Conservation (phyloP, 2,113 vertebrate genomes). For the Pseudopodoces humilis region DNA sequence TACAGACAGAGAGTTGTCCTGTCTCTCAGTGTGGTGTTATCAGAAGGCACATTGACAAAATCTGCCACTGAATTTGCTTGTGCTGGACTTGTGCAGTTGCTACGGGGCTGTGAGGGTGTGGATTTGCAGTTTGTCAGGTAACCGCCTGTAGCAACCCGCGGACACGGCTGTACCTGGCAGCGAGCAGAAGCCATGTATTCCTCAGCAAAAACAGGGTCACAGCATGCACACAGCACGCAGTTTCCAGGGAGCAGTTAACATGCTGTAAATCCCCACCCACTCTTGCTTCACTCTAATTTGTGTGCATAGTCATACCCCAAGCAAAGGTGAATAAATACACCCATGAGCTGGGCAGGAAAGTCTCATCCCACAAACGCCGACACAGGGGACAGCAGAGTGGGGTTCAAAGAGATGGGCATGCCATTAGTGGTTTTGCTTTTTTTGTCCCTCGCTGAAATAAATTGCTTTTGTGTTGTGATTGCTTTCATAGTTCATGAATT, state of each 20-base stretch:
- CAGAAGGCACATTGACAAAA: not conserved
- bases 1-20: not conserved
- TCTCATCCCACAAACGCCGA: not conserved
- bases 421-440: not conserved
- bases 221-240: not conserved
- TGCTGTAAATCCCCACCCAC: slow-evolving; percentile 46
- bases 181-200: not conserved
- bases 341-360: not conserved
- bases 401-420: not conserved
- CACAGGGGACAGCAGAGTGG: not conserved
- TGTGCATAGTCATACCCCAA: slow-evolving; percentile 1
- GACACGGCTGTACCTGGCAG: not conserved
- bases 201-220: not conserved
- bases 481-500: not conserved
- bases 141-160: not conserved
- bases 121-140: not conserved
- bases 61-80: not conserved
- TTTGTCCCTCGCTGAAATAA: not conserved
- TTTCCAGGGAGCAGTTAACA: not conserved
- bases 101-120: not conserved
- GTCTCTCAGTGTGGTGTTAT: not conserved
- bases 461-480: not conserved
- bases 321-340: slow-evolving; percentile 43
- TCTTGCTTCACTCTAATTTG: slow-evolving; percentile 28
- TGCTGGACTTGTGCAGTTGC: not conserved